Base-by-base conservation (phyloP, 30 jellyfish, hydroid and myxozoan species). In the Clytia hemisphaerica region DNA sequence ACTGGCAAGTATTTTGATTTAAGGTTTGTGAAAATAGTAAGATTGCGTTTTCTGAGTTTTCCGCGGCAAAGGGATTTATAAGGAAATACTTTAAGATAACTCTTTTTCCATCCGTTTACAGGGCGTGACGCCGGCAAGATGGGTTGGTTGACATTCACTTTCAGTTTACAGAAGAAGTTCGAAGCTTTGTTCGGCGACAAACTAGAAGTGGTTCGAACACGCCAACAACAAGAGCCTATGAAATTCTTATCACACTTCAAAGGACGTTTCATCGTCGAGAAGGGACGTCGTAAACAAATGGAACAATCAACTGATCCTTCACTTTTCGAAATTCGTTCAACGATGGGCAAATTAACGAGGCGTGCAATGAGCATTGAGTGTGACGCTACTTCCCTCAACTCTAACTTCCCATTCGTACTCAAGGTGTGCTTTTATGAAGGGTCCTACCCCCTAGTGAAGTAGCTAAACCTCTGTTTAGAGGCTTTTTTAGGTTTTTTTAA, bases 61-160 rank as follows among this genome's bases (percentile, higher is more conserved):
- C n/a, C n/a, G n/a, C n/a, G n/a, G n/a, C n/a, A n/a, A n/a, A 10
- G 10, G 6, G 19, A 22, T 6, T 53, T 12, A 53, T 22, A 53
- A 28, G 25, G 10, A 22, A 22, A 6, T 10, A n/a, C 6, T 53
- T 22, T 53, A 15, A 53, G 10, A 10, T 18, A n/a, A n/a, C n/a
- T 42, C n/a, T 42, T n/a, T n/a, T n/a, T n/a, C n/a, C 12, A 10
- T 12, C 9, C 19, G 31, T 59, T n/a, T n/a, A n/a, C n/a, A n/a
- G 95, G 95, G 14, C 82, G 95, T 9, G 96, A 92, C 60, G 94
- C 96, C 47, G 95, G 96, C 9, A 92, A 59, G 61, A 92, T 83
- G 99, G 99, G 99, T 6, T 92, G 99, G 99, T 71, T 92, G 21
- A 83, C 95, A 2, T 92, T 92, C 51, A 82, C 96, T 16, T 64